phyloP scores from a whole-genome alignment of 2,113 vertebrate species.

The Callipepla squamata region DNA sequence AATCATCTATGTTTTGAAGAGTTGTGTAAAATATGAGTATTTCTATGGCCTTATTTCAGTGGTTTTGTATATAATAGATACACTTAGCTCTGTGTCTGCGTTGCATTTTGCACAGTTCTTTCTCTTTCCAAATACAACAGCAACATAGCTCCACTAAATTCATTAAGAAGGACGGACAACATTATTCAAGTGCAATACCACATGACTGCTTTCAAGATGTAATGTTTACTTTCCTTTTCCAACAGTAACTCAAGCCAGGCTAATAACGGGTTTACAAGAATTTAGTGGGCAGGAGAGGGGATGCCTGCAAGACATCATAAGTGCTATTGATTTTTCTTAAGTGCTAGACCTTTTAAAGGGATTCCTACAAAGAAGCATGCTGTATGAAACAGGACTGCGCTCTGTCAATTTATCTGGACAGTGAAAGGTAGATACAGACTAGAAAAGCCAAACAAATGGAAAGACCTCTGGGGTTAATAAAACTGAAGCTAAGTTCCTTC shows the following conservation, averaged over 20 bases:
- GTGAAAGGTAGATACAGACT: constrained; percentile 49
- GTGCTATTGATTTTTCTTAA: constrained; percentile 78
- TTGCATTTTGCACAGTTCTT: background rate
- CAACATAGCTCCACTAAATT: constrained; percentile 18
- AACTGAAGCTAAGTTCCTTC: constrained; percentile 50
- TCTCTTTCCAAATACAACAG: background rate
- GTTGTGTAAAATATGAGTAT: background rate
- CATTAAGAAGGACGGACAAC: background rate
- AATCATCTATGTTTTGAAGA: background rate
- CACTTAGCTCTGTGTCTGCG: background rate
- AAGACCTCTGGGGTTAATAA: constrained; percentile 68
- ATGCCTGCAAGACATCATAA: constrained; percentile 66
- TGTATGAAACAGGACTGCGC: background rate
- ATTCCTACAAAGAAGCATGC: constrained; percentile 50
- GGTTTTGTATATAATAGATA: background rate
- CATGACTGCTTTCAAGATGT: background rate
- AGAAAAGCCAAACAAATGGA: constrained; percentile 65
- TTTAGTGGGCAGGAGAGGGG: constrained; percentile 52
- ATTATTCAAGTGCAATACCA: constrained; percentile 23
- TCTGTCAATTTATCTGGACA: constrained; percentile 67
- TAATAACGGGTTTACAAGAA: constrained; percentile 65
- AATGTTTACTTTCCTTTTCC: constrained; percentile 53
- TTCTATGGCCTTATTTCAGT: background rate
- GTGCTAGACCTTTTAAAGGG: constrained; percentile 76
- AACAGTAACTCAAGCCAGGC: constrained; percentile 13